Base-by-base conservation (phyloP, 64 coral and sea anemone species). In the Stichodactyla helianthus region DNA sequence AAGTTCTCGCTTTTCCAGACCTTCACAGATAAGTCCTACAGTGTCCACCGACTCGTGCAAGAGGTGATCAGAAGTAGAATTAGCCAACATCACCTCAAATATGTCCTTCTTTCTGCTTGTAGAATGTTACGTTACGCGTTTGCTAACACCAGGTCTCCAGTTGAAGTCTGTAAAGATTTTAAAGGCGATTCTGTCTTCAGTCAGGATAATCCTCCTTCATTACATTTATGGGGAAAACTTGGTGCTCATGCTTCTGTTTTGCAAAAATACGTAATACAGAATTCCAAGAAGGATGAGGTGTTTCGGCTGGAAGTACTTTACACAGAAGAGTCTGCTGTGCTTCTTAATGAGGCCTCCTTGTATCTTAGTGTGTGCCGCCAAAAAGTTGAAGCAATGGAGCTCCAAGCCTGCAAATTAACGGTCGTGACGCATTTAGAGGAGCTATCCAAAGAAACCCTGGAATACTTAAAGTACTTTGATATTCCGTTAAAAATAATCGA, bases 1-100 rank as follows among this genome's bases (percentile, higher is more conserved):
- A 93, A 93, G 31, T 93, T 93, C 19, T 93, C 92, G 11, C 62
- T 93, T 83, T 93, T 93, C 84, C 71, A 89, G 57, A 93, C 44
- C 52, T 86, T 84, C 27, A 19, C 55, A 79, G 83, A 79, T 10
- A 62, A 86, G 22, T 93, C 82, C 9, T 78, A 80, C 53, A 83
- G 93, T 23, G 89, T 95, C 67, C 89, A 95, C 70, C 86, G 89
- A 50, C 86, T 95, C 12, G 93, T 93, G 15, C 92, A 93, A 86
- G 92, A 93, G 59, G 88, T 93, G 9, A 86, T 93, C 44, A 84
- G 83, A 86, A 85, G 80, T 59, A 20, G 79, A 0, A 79, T 89
- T n/a, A 27, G 2, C 27, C 78, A 90, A 31, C 26, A 82, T 20
- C 59, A 52, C 6, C 59, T 67, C 28, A 80, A 91, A 16, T n/a